These are phyloP conservation scores for Paracanthobrama guichenoti DNA, from an alignment of 2,113 vertebrate species.

Conservation along the genomic window DNA sequence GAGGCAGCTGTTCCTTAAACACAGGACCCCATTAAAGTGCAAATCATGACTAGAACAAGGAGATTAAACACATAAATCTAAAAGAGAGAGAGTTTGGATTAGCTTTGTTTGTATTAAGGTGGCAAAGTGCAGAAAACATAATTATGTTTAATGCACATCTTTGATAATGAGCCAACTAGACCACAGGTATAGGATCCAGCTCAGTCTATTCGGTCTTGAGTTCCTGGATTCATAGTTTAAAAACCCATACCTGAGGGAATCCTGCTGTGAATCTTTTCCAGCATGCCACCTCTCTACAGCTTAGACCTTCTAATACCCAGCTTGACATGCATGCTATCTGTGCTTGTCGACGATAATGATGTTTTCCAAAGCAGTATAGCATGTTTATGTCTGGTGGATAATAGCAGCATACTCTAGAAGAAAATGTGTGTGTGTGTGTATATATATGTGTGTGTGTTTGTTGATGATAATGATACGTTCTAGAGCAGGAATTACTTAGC, in stretches of 20 bases:
- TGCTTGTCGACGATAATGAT: slow-evolving; percentile 40
- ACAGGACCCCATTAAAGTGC: slow-evolving; percentile 32
- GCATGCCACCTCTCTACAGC: slow-evolving; percentile 24
- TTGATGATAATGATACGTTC: slow-evolving; percentile 48
- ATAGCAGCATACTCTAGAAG: background rate
- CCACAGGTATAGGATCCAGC: background rate
- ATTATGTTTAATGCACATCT: slow-evolving; percentile 8
- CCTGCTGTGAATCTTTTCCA: background rate
- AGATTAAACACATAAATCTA: slow-evolving; percentile 21
- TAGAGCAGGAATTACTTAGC: slow-evolving; percentile 44
- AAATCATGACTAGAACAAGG: slow-evolving; percentile 20
- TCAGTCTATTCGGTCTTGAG: background rate
- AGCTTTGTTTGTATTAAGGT: slow-evolving; percentile 18
- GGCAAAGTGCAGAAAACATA: slow-evolving; percentile 12
- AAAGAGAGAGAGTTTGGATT: slow-evolving; percentile 21
- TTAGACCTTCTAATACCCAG: slow-evolving; percentile 11
- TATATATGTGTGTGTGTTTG: slow-evolving; percentile 6
- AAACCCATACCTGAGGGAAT: background rate
- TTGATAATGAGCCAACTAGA: slow-evolving; percentile 2
- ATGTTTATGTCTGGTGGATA: background rate
- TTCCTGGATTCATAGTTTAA: background rate
- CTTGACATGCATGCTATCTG: background rate
- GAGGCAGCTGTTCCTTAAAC: slow-evolving; percentile 20
- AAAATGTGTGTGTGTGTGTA: background rate
- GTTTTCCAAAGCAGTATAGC: slow-evolving; percentile 37